Evolutionary conservation across 2,113 vertebrate genomes (phyloP), one percentile per base, ranked within the genome.

Genomic region (Gymnarchus niloticus): DNA sequence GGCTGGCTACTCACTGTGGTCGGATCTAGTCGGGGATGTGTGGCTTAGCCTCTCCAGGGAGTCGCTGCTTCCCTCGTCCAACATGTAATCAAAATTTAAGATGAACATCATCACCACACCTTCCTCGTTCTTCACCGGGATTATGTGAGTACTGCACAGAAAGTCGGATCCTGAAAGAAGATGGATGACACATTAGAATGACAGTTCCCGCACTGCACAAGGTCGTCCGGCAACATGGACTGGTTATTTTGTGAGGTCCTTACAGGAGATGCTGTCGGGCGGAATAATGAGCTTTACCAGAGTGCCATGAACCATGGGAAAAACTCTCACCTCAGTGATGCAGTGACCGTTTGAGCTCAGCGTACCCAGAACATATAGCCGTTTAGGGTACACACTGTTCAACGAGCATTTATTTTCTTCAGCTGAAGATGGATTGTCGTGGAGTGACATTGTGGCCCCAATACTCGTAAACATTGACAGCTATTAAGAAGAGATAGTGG

Each of bases 41-140:
- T 96, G 95, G 94, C 96, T 96, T 92, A 95, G 93, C 54, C 92
- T 97, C 92, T 98, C 96, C 23, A 96, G 94, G 1, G 97, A 96
- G 88, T 93, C 91, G 41, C 92, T 92, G 90, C 94, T 97, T 84
- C 96, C 96, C 76, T 96, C 95, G 37, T 97, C 95, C 82, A 95
- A 92, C 89, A 97, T 92, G 87, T 97, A 96, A 83, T 99, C 98
- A 77, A 99, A 99, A 91, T 97, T 97, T 84, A 99, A 96, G 92
- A 99, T 99, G 94, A 99, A 99, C 98, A 99, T 98, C 96, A 99
- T 99, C 84, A 98, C 98, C 90, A 99, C 95, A 4, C 98, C 98
- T 56, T 98, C 97, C 92, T 99, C 96, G 86, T 99, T 99, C 95
- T 99, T 99, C 92, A 99, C 97, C 6, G 98, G 98, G 93, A 99